Evolutionary conservation across 1,140 invertebrate genomes (phyloP), one percentile per base, ranked within the genome.

Genomic region (Pachypeltis micranthus): DNA sequence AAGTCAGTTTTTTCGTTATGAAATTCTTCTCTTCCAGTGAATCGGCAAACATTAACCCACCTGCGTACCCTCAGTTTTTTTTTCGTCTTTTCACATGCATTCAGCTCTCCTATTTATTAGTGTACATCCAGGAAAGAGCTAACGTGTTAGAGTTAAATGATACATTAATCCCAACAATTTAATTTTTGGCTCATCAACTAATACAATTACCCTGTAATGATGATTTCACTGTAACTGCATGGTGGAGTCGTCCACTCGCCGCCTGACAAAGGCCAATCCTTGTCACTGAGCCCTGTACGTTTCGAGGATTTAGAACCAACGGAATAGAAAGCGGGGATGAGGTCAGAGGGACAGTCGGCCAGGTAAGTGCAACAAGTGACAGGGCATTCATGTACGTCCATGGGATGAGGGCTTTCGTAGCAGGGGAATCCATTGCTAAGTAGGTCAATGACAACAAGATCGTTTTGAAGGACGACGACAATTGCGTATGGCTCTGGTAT

Each of bases 391-490:
- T 98, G 96, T 67, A 99, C 83, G 78, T 99, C 95, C 93, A 98
- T 98, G 44, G 96, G 91, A 80, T 99, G 98, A 51, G 96, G 97
- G 81, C 97, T 97, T 77, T 98, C 94, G 79, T 97, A 96, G 77
- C 93, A 96, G 16, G 96, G 95, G 80, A 97, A 99, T 72, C 95
- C 95, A 55, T 86, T 83, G 44, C 90, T 89, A 72, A 88, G 83
- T 69, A 99, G 82, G 79, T 99, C 96, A 74, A 99, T 93, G 67
- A 98, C 88, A 70, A 99, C 93, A 72, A 99, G 81, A 78, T 99
- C 96, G 80, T 95, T 96, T 78, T 96, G 92, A 67, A 99, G 83
- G 64, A 99, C 81, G 68, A 98, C 96, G 69, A 97, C 91, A 72
- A 99, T 90, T 68, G 92, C 94, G 77, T 96, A 96, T 55, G 96